These are phyloP conservation scores for Xenotilapia longispinis DNA, from an alignment of 2,113 vertebrate genomes.

Conservation along the genomic window DNA sequence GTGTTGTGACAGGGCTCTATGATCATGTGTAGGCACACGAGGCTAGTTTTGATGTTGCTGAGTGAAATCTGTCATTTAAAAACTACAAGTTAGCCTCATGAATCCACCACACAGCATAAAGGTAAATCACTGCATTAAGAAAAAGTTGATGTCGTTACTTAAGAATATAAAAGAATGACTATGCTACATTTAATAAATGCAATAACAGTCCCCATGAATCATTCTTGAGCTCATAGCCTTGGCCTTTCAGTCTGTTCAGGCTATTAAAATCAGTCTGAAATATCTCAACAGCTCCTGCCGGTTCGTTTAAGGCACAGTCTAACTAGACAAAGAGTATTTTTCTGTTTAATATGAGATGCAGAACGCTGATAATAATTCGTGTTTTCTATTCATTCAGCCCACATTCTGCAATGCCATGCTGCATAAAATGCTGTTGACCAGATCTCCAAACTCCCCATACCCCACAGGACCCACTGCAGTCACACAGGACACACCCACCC, in stretches of 20 bases:
- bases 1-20: neutral
- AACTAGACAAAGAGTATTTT: neutral
- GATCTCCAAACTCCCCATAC: neutral
- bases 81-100: neutral
- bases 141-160: neutral
- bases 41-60: neutral
- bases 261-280: neutral
- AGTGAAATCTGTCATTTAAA: neutral
- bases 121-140: neutral
- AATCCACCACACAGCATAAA: neutral
- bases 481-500: neutral
- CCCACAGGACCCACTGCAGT: neutral
- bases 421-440: neutral
- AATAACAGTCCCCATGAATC: neutral
- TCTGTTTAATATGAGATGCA: neutral
- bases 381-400: neutral
- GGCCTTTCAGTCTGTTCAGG: neutral
- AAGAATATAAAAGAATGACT: neutral
- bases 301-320: neutral
- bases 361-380: accelerated
- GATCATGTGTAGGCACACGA: neutral
- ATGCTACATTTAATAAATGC: neutral
- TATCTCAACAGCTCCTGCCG: neutral
- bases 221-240: neutral
- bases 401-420: neutral